Conservation (phyloP, 2,113 vertebrate species). For the Muntiacus reevesi region DNA sequence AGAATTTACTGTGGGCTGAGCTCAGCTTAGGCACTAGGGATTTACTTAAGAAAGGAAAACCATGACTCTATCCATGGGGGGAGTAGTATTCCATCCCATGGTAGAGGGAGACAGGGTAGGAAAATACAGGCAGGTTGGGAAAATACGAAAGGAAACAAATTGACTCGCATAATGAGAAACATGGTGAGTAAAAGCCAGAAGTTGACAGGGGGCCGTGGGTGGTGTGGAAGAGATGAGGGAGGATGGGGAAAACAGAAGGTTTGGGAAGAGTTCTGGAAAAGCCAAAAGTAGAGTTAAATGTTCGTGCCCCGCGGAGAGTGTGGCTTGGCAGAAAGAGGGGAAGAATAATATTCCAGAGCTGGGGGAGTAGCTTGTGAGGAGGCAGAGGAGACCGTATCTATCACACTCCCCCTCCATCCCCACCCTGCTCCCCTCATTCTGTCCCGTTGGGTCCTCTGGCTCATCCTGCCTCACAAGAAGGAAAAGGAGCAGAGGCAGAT, state of each 20-base stretch:
- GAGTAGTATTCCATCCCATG: background rate
- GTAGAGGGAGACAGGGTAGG: background rate
- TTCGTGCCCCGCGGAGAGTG: constrained; percentile 10
- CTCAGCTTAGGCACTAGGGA: background rate
- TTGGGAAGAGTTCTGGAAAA: constrained; percentile 44
- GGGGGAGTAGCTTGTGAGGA: background rate
- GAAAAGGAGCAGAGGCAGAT: background rate
- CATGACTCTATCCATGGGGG: background rate
- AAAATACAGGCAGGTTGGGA: constrained; percentile 1
- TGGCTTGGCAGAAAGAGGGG: constrained; percentile 11
- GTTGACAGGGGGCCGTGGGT: background rate
- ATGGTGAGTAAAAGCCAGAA: background rate
- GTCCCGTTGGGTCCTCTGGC: constrained; percentile 4
- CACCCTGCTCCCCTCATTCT: background rate
- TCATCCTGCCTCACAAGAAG: constrained; percentile 14
- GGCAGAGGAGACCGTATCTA: background rate
- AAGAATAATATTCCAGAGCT: background rate
- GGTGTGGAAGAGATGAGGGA: background rate
- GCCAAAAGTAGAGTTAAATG: background rate
- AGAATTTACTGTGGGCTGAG: background rate
- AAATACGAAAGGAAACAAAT: background rate
- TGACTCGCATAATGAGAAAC: background rate
- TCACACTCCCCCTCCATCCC: background rate
- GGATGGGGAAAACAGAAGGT: background rate
- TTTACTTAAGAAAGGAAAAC: background rate